Conservation (phyloP, 1,140 invertebrate genomes). For the Drosophila dunni region DNA sequence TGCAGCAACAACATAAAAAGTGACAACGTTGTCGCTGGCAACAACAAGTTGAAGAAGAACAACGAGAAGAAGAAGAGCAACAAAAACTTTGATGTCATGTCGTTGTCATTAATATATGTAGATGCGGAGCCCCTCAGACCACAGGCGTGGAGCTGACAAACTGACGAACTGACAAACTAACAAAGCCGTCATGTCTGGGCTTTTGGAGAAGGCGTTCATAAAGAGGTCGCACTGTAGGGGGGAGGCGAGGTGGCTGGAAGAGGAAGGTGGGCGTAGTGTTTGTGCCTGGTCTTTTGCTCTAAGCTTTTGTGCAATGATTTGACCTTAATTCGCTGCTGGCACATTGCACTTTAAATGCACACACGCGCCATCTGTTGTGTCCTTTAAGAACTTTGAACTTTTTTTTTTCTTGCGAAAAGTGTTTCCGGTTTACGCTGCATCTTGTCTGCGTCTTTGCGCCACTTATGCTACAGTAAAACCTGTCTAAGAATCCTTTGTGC, state of each 20-base stretch:
- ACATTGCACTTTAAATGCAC: constrained; percentile 74
- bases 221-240: too few relatives aligned
- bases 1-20: constrained; percentile 32
- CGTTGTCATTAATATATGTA: constrained; percentile 47
- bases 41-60: constrained; percentile 6
- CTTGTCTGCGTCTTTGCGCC: constrained; percentile 9
- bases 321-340: constrained; percentile 76
- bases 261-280: neutral
- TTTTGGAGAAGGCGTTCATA: neutral
- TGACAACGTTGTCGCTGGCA: constrained; percentile 46
- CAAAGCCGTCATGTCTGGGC: constrained; percentile 28
- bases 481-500: constrained; percentile 57
- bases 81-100: constrained; percentile 34
- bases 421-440: constrained; percentile 47
- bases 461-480: constrained; percentile 13
- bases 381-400: constrained; percentile 73
- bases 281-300: constrained; percentile 8
- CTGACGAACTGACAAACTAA: constrained; percentile 12
- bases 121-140: constrained; percentile 21
- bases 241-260: too few relatives aligned
- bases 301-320: constrained; percentile 64
- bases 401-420: constrained; percentile 48
- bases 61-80: constrained; percentile 42
- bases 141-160: constrained; percentile 11
- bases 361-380: constrained; percentile 34